A percentile compares a stretch with the other conserved stretches of the same genome.
These are phyloP conservation scores for Lota lota DNA, from an alignment of 2,113 vertebrate genomes.

Conservation along the genomic window DNA sequence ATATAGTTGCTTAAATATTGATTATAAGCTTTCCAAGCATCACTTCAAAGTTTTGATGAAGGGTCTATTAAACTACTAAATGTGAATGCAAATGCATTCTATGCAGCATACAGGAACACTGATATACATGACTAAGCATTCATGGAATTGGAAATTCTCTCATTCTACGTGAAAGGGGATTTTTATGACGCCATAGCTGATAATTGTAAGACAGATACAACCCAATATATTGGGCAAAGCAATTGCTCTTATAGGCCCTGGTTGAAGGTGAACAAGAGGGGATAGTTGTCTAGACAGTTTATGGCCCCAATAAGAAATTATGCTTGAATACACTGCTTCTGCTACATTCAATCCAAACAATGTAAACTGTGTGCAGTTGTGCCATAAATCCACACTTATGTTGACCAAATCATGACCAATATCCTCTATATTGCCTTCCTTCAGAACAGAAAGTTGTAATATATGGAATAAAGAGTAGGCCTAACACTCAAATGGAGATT, in stretches of 20 bases:
- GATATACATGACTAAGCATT: too few species aligned
- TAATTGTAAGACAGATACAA: constrained; percentile 69
- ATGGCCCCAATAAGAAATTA: constrained; percentile 96
- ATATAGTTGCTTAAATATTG: too few species aligned
- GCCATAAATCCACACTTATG: constrained; percentile 61
- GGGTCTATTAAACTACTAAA: too few species aligned
- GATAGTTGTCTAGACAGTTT: constrained; percentile 99
- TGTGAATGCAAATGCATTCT: too few species aligned
- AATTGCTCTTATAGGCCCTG: constrained; percentile 67
- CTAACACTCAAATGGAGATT: too few species aligned
- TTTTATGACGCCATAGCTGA: constrained; percentile 55
- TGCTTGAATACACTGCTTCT: constrained; percentile 85
- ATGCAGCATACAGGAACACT: too few species aligned
- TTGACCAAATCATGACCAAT: constrained; percentile 39
- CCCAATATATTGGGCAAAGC: constrained; percentile 89
- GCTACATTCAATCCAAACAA: constrained; percentile 88
- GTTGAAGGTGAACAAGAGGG: constrained; percentile 79
- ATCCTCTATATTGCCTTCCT: constrained; percentile 14
- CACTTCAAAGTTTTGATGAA: too few species aligned
- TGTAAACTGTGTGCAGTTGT: constrained; percentile 46
- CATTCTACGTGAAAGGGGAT: not conserved
- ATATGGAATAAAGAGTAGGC: not conserved
- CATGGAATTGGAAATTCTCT: not conserved
- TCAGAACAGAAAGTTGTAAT: constrained; percentile 16
- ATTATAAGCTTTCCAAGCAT: too few species aligned